Percentiles rank a stretch among this genome's conserved stretches.
phyloP scores from a whole-genome alignment of 2,797 vertebrate species.

The Eleutherodactylus coqui region DNA sequence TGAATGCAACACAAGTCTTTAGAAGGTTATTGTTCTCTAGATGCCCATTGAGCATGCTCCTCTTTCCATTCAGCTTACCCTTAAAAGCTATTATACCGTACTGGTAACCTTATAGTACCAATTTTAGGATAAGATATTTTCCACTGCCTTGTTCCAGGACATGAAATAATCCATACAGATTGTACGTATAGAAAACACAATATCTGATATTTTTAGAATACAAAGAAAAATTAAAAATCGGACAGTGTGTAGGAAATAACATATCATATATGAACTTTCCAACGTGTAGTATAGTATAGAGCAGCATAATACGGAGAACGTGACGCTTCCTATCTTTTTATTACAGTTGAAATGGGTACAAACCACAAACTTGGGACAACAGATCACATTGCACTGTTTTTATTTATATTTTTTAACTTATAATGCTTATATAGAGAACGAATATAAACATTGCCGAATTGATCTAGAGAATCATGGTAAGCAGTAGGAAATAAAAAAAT shows the following conservation, averaged over 20 bases:
- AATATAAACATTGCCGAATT: slow-evolving; percentile 17
- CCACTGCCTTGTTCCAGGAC: neutral
- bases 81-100: slow-evolving; percentile 14
- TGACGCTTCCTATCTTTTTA: neutral
- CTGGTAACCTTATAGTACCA: neutral
- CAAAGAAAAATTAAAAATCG: neutral
- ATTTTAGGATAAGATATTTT: slow-evolving; percentile 37
- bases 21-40: neutral
- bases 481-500: slow-evolving; percentile 26
- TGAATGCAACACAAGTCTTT: neutral
- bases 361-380: slow-evolving; percentile 23
- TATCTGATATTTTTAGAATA: slow-evolving; percentile 29
- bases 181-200: slow-evolving; percentile 42
- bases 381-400: slow-evolving; percentile 52
- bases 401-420: slow-evolving; percentile 57
- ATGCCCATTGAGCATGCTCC: slow-evolving; percentile 10
- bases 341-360: slow-evolving; percentile 44
- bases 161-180: slow-evolving; percentile 1
- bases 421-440: slow-evolving; percentile 18
- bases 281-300: slow-evolving; percentile 6
- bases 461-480: slow-evolving; percentile 38
- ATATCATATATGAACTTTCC: slow-evolving; percentile 20
- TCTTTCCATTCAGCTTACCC: neutral
- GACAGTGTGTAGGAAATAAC: slow-evolving; percentile 7
- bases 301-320: neutral